Conservation (phyloP, 2,888 invertebrate species). For the Cylindroiulus punctatus region DNA sequence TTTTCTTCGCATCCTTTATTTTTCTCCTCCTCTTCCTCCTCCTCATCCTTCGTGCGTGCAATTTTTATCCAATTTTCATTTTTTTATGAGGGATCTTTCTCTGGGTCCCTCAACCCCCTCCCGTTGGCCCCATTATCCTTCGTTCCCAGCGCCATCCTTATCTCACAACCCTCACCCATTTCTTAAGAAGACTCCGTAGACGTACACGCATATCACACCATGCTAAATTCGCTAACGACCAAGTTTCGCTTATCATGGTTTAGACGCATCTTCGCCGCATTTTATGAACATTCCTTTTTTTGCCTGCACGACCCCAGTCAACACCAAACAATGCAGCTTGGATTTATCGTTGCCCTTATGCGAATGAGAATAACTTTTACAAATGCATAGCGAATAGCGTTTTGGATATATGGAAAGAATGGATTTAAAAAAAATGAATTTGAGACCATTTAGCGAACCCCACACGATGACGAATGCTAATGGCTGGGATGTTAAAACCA, state of each 20-base stretch:
- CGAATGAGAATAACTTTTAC: neutral
- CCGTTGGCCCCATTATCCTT: conserved; percentile 3
- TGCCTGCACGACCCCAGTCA: neutral
- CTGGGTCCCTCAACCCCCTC: neutral
- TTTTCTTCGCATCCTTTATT: conserved; percentile 47
- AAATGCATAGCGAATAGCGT: no score
- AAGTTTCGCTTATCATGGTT: neutral
- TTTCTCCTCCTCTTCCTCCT: neutral
- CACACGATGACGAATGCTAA: no score
- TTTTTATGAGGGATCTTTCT: neutral
- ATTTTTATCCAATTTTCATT: conserved; percentile 47
- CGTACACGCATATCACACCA: neutral
- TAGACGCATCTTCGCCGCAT: neutral
- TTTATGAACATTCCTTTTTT: conserved; percentile 10
- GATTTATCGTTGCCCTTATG: no score
- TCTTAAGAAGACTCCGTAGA: neutral
- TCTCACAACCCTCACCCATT: conserved; percentile 30
- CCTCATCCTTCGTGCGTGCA: conserved; percentile 30
- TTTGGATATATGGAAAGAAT: no score
- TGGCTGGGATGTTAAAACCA: no score
- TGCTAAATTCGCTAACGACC: conserved; percentile 34
- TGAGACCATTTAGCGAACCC: no score
- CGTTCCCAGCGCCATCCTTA: conserved; percentile 19
- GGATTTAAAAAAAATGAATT: no score
- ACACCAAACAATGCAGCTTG: neutral